These are phyloP conservation scores for Coptodon rendalli DNA, from an alignment of 2,113 vertebrate genomes.

Conservation along the genomic window DNA sequence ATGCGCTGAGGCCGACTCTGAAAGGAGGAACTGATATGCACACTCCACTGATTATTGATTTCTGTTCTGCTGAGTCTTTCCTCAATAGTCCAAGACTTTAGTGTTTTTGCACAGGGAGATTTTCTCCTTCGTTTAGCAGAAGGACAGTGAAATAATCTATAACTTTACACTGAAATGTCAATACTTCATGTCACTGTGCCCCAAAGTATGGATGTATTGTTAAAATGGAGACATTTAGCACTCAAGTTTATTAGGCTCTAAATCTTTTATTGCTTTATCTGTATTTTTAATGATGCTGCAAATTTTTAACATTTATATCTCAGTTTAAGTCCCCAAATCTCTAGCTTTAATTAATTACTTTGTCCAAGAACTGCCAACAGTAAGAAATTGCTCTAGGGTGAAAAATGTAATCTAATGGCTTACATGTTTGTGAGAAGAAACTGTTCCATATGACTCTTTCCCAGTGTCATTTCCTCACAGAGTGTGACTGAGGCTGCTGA, in stretches of 20 bases:
- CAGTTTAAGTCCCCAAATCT: background rate
- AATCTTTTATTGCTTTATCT: background rate
- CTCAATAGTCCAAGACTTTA: background rate
- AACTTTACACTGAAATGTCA: conserved; percentile 2
- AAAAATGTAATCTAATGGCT: background rate
- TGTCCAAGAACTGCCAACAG: background rate
- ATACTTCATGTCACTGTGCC: background rate
- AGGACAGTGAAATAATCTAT: background rate
- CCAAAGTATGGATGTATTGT: background rate
- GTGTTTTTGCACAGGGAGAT: background rate
- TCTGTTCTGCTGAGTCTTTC: conserved; percentile 5
- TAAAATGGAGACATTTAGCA: background rate
- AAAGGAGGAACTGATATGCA: conserved; percentile 11
- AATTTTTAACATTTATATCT: background rate
- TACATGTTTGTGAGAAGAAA: background rate
- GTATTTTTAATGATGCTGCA: background rate
- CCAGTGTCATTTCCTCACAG: background rate
- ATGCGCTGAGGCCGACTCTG: background rate
- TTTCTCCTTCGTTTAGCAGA: background rate
- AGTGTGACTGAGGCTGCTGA: background rate
- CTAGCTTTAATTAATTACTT: background rate
- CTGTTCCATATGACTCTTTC: background rate
- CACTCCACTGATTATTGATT: conserved; percentile 34
- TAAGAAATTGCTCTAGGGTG: background rate
- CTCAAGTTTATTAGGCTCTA: background rate